Evolutionary conservation across 2,797 vertebrate species (phyloP).

Genomic region (Schizothorax lantsangensis): DNA sequence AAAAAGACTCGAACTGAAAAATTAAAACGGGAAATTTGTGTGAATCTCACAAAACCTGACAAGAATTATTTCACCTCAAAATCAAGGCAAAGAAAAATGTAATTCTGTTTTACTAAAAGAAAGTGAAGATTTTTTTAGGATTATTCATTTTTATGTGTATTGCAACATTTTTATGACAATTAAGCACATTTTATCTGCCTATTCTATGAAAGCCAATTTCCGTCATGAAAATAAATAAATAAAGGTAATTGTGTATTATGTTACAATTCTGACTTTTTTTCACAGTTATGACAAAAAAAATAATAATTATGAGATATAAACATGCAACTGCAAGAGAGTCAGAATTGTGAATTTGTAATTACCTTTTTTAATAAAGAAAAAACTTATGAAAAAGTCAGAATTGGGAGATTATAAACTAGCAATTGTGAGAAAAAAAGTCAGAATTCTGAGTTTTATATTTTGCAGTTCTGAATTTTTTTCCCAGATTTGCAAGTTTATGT

Average conservation of each 20-base stretch:
- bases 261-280: not conserved
- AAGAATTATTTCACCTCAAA: not conserved
- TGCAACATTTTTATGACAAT: not conserved
- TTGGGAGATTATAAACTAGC: not conserved
- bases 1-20: not conserved
- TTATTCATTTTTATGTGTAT: not conserved
- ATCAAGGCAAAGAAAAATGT: not conserved
- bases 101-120: not conserved
- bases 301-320: not conserved
- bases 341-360: not conserved
- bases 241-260: not conserved
- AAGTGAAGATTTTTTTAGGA: not conserved
- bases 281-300: not conserved
- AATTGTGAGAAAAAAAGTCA: not conserved
- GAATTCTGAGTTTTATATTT: not conserved
- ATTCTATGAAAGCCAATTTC: not conserved
- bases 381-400: not conserved
- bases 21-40: not conserved
- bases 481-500: too few species aligned
- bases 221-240: not conserved
- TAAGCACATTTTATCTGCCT: not conserved
- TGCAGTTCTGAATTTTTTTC: not conserved
- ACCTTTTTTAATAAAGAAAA: not conserved
- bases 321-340: not conserved
- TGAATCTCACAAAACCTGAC: not conserved